Evolutionary conservation across 2,888 invertebrate species (phyloP), one percentile per base, ranked within the genome.

Genomic region (Tillus elongatus): DNA sequence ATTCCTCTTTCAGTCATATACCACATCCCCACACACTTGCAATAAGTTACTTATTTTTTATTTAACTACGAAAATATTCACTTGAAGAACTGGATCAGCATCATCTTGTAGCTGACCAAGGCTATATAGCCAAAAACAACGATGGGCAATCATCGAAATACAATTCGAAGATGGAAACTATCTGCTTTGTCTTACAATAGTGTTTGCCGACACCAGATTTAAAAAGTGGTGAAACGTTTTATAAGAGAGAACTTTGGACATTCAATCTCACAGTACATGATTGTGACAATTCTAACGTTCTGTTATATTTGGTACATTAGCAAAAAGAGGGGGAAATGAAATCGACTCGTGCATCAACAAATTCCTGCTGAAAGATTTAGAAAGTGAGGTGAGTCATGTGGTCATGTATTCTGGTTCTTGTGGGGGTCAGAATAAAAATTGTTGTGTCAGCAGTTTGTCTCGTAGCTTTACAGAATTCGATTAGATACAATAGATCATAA

Each of bases 401-500:
- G 11, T n/a, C n/a, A 10, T 28, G 11, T 28, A 28, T 28, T 28
- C 28, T 3, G 28, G 11, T 12, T 10, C 28, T n/a, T 28, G 28
- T 28, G 28, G 28, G 28, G 28, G 28, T 3, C 28, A 28, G n/a
- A 28, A 28, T n/a, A 28, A n/a, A 28, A 28, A 28, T n/a, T 8
- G 24, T 24, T 24, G n/a, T n/a, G 24, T 24, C n/a, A n/a, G n/a
- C n/a, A n/a, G n/a, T n/a, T n/a, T n/a, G n/a, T 6, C 28, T 3
- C 28, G 11, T 28, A 3, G n/a, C 3, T n/a, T 28, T 10, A 12
- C 11, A 3, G 11, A 10, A 12, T 28, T 28, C 28, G 11, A 10
- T n/a, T 12, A n/a, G n/a, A 6, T 6, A 3, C 11, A 6, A 3
- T 28, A n/a, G 3, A 28, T 28, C 28, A 28, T 6, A 28, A 28